Conservation (phyloP, 35 echinoderm and acorn worm species). For the Eucidaris tribuloides region DNA sequence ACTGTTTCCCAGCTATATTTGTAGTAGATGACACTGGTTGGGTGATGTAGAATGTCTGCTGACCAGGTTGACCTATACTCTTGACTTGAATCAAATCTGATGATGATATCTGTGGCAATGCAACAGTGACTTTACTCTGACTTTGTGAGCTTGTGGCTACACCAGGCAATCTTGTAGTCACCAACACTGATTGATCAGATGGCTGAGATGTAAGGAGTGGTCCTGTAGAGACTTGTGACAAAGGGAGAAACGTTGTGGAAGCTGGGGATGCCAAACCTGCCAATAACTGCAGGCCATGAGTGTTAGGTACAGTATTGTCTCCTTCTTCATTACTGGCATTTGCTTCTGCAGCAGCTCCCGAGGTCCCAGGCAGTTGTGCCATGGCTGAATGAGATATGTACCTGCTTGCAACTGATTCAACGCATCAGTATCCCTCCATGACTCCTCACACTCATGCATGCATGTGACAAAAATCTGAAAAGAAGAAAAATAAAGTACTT, state of each 20-base stretch:
- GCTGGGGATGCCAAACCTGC: background rate
- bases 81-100: background rate
- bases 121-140: conserved; percentile 15
- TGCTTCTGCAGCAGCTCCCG: too few relatives aligned
- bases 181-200: background rate
- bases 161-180: background rate
- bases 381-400: too few relatives aligned
- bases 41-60: conserved; percentile 5
- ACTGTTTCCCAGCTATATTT: background rate
- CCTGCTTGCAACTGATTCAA: too few relatives aligned
- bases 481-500: too few relatives aligned
- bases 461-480: too few relatives aligned
- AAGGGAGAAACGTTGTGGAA: too few relatives aligned
- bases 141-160: background rate
- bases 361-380: too few relatives aligned
- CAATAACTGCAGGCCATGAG: conserved; percentile 1
- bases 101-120: background rate
- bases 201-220: background rate
- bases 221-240: too few relatives aligned
- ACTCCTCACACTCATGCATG: too few relatives aligned
- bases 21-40: background rate
- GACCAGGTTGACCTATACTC: background rate
- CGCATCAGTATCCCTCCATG: too few relatives aligned
- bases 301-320: conserved; percentile 10
- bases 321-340: background rate